Conservation (phyloP, 2,797 vertebrate species). For the Pseudochromis fuscus region DNA sequence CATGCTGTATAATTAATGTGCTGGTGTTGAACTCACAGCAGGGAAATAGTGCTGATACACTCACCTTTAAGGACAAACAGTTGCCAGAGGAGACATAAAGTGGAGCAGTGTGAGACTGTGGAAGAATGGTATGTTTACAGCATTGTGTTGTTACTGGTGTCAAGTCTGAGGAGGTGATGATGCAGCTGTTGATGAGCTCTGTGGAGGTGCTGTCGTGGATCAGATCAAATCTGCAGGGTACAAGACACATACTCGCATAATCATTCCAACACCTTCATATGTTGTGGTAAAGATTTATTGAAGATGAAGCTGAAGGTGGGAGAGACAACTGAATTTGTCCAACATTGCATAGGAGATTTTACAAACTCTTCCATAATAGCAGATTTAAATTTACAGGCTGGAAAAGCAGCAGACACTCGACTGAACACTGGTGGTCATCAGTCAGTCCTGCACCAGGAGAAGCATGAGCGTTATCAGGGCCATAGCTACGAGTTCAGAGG, state of each 20-base stretch:
- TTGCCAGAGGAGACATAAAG: constrained; percentile 23
- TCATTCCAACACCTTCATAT: neutral
- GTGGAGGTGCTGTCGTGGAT: too few relatives aligned
- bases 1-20: constrained; percentile 60
- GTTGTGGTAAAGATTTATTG: constrained; percentile 25
- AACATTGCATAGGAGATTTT: constrained; percentile 30
- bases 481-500: neutral
- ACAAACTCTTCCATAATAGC: neutral
- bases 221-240: too few relatives aligned
- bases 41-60: constrained; percentile 39
- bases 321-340: neutral
- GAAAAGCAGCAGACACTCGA: neutral
- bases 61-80: constrained; percentile 56
- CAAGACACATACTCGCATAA: too few relatives aligned
- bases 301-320: constrained; percentile 1
- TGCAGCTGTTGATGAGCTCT: neutral
- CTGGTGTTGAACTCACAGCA: constrained; percentile 51
- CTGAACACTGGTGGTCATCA: neutral
- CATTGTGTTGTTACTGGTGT: neutral
- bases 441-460: neutral
- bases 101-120: constrained; percentile 3
- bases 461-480: neutral
- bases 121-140: neutral
- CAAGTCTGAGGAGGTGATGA: neutral
- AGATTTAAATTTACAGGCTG: neutral